These are phyloP conservation scores for Sebastes steindachneri DNA, from an alignment of 2,797 vertebrate genomes.

Conservation along the genomic window DNA sequence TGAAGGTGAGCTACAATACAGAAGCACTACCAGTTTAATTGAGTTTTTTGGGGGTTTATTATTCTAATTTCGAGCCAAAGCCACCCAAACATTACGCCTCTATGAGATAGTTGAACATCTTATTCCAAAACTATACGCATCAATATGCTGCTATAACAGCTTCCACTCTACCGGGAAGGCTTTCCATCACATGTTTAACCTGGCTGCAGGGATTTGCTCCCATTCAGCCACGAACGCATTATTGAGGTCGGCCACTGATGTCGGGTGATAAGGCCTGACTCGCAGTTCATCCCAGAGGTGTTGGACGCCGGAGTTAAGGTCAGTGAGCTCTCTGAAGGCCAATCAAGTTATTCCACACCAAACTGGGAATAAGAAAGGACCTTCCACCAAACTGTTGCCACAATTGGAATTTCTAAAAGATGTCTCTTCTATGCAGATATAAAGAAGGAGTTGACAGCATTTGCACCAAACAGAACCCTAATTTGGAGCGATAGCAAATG, in stretches of 20 bases:
- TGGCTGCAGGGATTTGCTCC: not conserved
- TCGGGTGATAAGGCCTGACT: not conserved
- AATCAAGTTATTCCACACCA: not conserved
- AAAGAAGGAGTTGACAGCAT: not conserved
- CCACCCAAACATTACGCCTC: not conserved
- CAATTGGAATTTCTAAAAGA: not conserved
- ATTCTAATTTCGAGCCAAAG: conserved; percentile 3
- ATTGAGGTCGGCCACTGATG: not conserved
- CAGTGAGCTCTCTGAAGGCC: not conserved
- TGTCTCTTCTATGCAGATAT: not conserved
- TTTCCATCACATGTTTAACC: not conserved
- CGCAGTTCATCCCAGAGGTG: not conserved
- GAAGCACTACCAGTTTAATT: not conserved
- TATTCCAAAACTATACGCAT: not conserved
- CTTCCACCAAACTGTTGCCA: not conserved
- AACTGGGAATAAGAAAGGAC: not conserved
- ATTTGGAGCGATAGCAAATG: not conserved
- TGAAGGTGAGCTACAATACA: conserved; percentile 6
- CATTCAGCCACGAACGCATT: not conserved
- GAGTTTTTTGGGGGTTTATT: conserved; percentile 16
- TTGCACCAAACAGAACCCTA: not conserved
- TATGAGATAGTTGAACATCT: not conserved
- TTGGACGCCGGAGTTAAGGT: not conserved
- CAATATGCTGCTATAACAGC: not conserved
- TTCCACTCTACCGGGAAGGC: not conserved